Evolutionary conservation across 2,797 vertebrate species (phyloP).

Genomic region (Intellagama lesueurii): DNA sequence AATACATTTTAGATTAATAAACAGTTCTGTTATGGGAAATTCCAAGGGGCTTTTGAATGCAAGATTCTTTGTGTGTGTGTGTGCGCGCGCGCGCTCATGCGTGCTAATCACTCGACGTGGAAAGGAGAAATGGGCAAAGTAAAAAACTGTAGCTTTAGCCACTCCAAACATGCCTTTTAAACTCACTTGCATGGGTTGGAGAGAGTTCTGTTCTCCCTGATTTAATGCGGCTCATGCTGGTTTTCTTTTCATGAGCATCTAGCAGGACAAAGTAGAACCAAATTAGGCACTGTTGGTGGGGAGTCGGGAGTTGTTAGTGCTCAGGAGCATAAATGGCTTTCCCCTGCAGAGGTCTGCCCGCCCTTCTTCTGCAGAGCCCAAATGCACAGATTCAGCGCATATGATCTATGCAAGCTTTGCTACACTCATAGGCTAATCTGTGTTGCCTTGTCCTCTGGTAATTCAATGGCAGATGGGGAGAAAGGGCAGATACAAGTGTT

Average conservation of each 20-base stretch:
- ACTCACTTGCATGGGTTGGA: conserved; percentile 11
- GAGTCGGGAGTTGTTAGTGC: conserved; percentile 12
- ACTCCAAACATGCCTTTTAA: conserved; percentile 35
- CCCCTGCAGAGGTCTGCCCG: not conserved
- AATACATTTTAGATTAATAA: conserved; percentile 35
- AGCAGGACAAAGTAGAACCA: conserved; percentile 41
- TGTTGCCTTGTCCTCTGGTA: not conserved
- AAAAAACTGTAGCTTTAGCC: conserved; percentile 34
- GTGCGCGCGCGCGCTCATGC: no score
- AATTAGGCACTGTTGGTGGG: conserved; percentile 41
- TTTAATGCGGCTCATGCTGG: conserved; percentile 35
- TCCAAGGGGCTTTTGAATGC: conserved; percentile 26
- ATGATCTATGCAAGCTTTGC: not conserved
- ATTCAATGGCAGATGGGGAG: not conserved
- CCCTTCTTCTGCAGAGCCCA: not conserved
- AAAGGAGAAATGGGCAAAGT: conserved; percentile 20
- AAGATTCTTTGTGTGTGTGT: not conserved
- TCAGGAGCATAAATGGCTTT: conserved; percentile 34
- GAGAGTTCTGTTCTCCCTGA: conserved; percentile 5
- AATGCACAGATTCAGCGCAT: conserved; percentile 30
- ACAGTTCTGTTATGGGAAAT: conserved; percentile 19
- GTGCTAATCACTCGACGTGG: conserved; percentile 21
- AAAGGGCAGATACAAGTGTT: not conserved
- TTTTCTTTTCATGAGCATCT: conserved; percentile 33
- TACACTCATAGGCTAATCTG: not conserved